Conservation (phyloP, 2,113 vertebrate genomes). For the Psammodynastes pulverulentus region DNA sequence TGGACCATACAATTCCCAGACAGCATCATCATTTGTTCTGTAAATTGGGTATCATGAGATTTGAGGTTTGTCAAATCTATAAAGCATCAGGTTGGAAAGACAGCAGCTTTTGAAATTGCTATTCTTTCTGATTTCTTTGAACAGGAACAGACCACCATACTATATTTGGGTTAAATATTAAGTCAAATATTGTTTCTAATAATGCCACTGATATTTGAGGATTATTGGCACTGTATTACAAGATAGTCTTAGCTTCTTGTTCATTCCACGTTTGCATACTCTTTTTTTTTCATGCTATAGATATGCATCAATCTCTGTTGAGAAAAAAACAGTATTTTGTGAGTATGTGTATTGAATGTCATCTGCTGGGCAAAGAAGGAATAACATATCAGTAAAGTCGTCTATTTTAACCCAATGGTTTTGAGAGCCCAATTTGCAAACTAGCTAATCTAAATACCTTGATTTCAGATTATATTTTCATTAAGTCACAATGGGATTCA, state of each 20-base stretch:
- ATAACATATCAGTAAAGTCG: background rate
- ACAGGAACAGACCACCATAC: background rate
- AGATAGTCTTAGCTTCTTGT: background rate
- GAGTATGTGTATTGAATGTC: slow-evolving; percentile 39
- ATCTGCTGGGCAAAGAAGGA: slow-evolving; percentile 38
- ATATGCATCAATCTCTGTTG: background rate
- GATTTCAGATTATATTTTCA: background rate
- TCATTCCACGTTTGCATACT: background rate
- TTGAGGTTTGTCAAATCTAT: background rate
- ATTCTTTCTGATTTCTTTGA: background rate
- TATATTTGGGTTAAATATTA: background rate
- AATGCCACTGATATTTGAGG: background rate
- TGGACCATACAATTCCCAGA: background rate
- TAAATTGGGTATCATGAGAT: background rate
- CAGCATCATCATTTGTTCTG: background rate
- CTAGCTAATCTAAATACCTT: background rate
- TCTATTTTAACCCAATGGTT: background rate
- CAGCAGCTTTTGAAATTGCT: background rate
- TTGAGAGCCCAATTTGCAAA: background rate
- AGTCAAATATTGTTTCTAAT: background rate
- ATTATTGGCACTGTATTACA: background rate
- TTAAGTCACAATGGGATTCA: background rate
- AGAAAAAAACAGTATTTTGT: background rate
- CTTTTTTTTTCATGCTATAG: background rate
- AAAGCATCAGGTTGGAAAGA: background rate